A percentile compares a stretch with the other conserved stretches of the same genome.
Evolutionary conservation across 2,113 vertebrate genomes (phyloP).

Genomic region (Eulemur rufifrons): DNA sequence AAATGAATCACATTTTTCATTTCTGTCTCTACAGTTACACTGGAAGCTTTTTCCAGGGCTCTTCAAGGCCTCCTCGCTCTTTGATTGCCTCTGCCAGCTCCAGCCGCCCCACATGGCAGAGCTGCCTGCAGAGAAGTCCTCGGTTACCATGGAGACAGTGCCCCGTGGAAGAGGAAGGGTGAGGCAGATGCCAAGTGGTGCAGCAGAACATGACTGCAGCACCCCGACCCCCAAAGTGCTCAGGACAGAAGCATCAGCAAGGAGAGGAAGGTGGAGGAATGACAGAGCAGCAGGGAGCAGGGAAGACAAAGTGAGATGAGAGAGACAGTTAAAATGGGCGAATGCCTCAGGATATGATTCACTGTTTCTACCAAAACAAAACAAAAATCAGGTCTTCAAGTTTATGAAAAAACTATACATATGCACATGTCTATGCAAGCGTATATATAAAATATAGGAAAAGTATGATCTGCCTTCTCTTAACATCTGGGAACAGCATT

Average conservation of each 20-base stretch:
- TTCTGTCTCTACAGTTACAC: slow-evolving; percentile 35
- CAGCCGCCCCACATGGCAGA: slow-evolving; percentile 16
- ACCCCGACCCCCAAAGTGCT: neutral
- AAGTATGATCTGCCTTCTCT: neutral
- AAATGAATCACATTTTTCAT: slow-evolving; percentile 59
- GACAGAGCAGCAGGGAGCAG: neutral
- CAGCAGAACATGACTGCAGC: neutral
- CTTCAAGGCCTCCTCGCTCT: slow-evolving; percentile 57
- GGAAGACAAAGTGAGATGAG: neutral
- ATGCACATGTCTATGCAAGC: neutral
- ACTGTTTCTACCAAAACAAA: neutral
- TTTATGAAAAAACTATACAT: neutral
- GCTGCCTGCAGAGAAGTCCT: slow-evolving; percentile 53
- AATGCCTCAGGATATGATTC: neutral
- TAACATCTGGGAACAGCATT: neutral
- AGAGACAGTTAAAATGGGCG: neutral
- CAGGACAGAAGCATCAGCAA: neutral
- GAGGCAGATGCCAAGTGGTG: slow-evolving; percentile 1
- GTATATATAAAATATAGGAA: neutral
- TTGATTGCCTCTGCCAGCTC: slow-evolving; percentile 58
- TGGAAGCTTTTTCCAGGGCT: slow-evolving; percentile 33
- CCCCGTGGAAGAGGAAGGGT: neutral
- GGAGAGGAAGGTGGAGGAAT: no score
- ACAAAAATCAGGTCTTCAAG: neutral
- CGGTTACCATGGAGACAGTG: slow-evolving; percentile 70